phyloP scores from a whole-genome alignment of 2,113 vertebrate genomes.

The Dicentrarchus labrax region DNA sequence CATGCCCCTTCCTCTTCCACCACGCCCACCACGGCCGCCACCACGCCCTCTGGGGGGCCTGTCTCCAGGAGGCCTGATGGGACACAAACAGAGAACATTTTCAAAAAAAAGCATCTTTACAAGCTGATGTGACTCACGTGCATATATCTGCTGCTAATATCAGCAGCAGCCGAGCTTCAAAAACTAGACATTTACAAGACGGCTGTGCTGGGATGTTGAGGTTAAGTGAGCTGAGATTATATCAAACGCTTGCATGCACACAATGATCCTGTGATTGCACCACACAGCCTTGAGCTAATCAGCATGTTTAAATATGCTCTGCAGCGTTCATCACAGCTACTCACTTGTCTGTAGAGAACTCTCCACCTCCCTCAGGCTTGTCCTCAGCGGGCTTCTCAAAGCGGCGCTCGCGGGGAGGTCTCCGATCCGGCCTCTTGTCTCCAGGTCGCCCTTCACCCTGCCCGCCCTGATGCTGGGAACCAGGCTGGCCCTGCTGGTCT shows the following conservation, averaged over 20 bases:
- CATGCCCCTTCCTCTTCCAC: slow-evolving; percentile 94
- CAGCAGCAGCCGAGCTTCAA: background rate
- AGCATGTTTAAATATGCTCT: background rate
- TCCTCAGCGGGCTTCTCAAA: slow-evolving; percentile 95
- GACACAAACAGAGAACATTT: background rate
- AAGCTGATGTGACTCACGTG: background rate
- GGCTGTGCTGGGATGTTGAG: background rate
- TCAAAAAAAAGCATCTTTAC: background rate
- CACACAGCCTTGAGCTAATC: slow-evolving; percentile 8
- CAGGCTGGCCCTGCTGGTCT: slow-evolving; percentile 88
- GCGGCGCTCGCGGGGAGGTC: slow-evolving; percentile 94
- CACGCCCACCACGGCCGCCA: slow-evolving; percentile 90
- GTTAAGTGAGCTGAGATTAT: background rate
- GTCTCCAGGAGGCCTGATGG: slow-evolving; percentile 89
- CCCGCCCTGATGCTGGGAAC: slow-evolving; percentile 80
- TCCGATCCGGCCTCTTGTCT: slow-evolving; percentile 93
- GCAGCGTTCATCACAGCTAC: slow-evolving; percentile 40
- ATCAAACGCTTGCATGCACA: background rate
- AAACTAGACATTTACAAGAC: background rate
- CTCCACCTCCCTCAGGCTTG: slow-evolving; percentile 92
- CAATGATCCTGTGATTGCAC: background rate
- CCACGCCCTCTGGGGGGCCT: slow-evolving; percentile 94
- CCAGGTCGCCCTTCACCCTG: slow-evolving; percentile 93
- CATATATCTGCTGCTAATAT: background rate
- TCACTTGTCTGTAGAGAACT: slow-evolving; percentile 95